A percentile compares a stretch with the other conserved stretches of the same genome.
These are phyloP conservation scores for Elanoides forficatus DNA, from an alignment of 2,113 vertebrate species.

Conservation along the genomic window DNA sequence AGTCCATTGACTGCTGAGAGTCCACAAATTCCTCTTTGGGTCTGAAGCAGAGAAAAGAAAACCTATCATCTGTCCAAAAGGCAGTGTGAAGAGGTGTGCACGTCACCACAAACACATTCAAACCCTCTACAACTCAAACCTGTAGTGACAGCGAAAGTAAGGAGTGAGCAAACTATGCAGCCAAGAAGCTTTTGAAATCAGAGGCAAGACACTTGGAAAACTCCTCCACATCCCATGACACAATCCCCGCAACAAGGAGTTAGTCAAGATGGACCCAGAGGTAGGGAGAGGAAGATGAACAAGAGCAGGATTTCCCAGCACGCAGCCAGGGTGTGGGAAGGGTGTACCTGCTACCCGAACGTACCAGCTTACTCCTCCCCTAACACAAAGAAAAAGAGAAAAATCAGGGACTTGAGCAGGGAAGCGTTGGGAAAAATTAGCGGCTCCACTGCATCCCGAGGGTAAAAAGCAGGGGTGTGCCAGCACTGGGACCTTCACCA, in stretches of 20 bases:
- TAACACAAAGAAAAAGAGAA: background rate
- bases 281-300: background rate
- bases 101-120: background rate
- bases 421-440: fast-evolving
- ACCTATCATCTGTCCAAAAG: background rate
- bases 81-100: fast-evolving
- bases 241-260: background rate
- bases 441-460: background rate
- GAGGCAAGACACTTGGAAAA: background rate
- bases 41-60: background rate
- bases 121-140: background rate
- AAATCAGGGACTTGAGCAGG: background rate
- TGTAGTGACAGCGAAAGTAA: fast-evolving
- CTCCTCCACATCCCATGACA: background rate
- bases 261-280: background rate
- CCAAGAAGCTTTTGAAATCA: background rate
- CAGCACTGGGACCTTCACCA: background rate
- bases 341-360: background rate
- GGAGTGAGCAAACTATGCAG: background rate
- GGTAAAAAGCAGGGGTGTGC: background rate
- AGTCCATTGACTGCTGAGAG: background rate
- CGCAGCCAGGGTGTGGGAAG: background rate
- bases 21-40: background rate
- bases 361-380: background rate
- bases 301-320: background rate